A percentile compares a stretch with the other conserved stretches of the same genome.
Evolutionary conservation across 2,113 vertebrate species (phyloP).

Genomic region (Canis aureus): DNA sequence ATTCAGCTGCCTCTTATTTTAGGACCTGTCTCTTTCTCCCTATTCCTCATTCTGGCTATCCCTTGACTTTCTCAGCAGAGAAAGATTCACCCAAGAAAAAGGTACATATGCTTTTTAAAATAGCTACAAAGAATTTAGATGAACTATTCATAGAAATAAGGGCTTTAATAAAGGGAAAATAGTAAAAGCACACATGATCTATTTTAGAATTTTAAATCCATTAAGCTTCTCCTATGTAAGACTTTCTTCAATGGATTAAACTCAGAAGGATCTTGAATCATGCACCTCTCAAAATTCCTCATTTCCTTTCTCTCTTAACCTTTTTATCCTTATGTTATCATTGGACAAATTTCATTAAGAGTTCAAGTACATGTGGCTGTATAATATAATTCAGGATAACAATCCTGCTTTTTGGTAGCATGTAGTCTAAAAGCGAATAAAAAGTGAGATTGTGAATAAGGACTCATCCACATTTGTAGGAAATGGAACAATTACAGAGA

Average conservation of each 20-base stretch:
- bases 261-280: background rate
- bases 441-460: background rate
- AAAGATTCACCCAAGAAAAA: background rate
- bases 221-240: background rate
- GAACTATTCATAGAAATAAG: background rate
- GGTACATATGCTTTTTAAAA: background rate
- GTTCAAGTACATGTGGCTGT: background rate
- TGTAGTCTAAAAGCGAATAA: background rate
- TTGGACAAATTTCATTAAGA: constrained; percentile 19
- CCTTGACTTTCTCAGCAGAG: background rate
- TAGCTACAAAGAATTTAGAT: background rate
- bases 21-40: background rate
- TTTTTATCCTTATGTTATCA: background rate
- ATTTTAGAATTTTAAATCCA: constrained; percentile 30
- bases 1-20: background rate
- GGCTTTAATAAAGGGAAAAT: background rate
- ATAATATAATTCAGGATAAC: background rate
- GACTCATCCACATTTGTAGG: background rate
- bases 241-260: background rate
- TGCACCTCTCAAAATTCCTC: background rate
- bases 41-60: background rate
- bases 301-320: background rate
- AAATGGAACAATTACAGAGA: constrained; percentile 56
- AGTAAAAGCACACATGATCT: background rate
- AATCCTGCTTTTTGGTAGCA: background rate